These are phyloP conservation scores for Flabesymbios commensalis DNA, from an alignment of 2,888 invertebrate genomes.

Conservation along the genomic window DNA sequence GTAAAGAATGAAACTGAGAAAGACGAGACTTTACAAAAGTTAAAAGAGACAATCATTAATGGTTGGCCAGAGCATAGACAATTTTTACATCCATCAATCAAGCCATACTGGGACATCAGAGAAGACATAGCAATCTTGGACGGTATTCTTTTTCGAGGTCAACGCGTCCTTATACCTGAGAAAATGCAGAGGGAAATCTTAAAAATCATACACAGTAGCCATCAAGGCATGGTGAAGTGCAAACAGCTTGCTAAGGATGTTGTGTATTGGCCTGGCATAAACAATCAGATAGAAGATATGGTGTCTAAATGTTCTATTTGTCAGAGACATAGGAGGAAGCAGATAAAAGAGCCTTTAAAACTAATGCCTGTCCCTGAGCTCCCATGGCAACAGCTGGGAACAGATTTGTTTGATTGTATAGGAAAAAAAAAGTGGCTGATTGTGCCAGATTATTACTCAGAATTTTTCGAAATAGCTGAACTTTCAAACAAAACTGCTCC, in stretches of 20 bases:
- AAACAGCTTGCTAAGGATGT: constrained; percentile 12
- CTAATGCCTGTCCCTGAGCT: constrained; percentile 10
- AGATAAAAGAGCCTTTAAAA: too few relatives aligned
- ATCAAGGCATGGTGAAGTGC: constrained; percentile 21
- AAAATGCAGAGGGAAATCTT: not conserved
- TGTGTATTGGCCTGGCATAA: constrained; percentile 15
- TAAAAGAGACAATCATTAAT: too few relatives aligned
- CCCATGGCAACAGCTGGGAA: constrained; percentile 19
- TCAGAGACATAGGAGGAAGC: constrained; percentile 4
- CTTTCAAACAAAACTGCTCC: not conserved
- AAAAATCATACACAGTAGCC: constrained; percentile 12
- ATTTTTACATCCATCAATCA: too few relatives aligned
- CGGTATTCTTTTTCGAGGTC: too few relatives aligned
- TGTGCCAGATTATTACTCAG: not conserved
- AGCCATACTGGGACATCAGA: too few relatives aligned
- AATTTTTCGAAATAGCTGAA: not conserved
- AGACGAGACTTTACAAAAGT: too few relatives aligned
- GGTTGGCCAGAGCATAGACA: too few relatives aligned
- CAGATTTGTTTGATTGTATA: constrained; percentile 22
- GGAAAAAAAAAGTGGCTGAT: not conserved
- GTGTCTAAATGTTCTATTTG: not conserved
- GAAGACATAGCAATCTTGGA: too few relatives aligned
- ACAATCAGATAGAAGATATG: constrained; percentile 11
- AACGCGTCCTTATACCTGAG: too few relatives aligned
- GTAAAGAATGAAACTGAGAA: too few relatives aligned